These are phyloP conservation scores for Prionailurus bengalensis DNA, from an alignment of 2,113 vertebrate species.

Conservation along the genomic window DNA sequence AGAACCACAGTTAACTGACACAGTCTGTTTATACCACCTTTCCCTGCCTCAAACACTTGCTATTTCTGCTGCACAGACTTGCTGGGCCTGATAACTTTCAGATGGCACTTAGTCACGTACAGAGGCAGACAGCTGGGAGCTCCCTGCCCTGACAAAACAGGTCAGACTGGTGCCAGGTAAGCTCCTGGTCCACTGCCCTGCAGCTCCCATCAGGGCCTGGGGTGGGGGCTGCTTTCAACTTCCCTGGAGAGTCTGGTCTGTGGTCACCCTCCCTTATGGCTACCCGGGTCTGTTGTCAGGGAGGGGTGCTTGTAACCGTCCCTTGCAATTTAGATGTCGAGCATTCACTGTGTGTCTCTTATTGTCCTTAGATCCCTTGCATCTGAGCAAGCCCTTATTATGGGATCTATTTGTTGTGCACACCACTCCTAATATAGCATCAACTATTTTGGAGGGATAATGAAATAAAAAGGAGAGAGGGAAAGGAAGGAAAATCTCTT, in stretches of 20 bases:
- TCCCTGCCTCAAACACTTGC: constrained; percentile 50
- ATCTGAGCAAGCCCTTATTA: not conserved
- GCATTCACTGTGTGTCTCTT: not conserved
- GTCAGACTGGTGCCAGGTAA: constrained; percentile 51
- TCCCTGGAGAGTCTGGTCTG: not conserved
- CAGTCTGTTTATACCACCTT: constrained; percentile 57
- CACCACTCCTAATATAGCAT: not conserved
- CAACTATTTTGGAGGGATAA: not conserved
- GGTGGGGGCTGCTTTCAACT: constrained; percentile 4
- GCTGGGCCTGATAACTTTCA: constrained; percentile 37
- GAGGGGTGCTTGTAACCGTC: not conserved
- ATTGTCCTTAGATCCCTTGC: not conserved
- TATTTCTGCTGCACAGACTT: constrained; percentile 61
- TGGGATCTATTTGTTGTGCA: not conserved
- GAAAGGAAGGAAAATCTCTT: not conserved
- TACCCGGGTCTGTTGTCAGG: not conserved
- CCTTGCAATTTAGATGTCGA: not conserved
- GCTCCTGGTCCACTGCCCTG: not conserved
- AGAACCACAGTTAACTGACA: constrained; percentile 69
- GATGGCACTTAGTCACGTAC: constrained; percentile 57
- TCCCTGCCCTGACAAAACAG: constrained; percentile 62
- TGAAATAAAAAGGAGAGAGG: not conserved
- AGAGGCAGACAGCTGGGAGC: constrained; percentile 11
- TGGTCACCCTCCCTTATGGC: not conserved
- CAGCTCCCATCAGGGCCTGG: not conserved